Conservation (phyloP, 2,888 invertebrate species). For the Falcaria lacertinaria region DNA sequence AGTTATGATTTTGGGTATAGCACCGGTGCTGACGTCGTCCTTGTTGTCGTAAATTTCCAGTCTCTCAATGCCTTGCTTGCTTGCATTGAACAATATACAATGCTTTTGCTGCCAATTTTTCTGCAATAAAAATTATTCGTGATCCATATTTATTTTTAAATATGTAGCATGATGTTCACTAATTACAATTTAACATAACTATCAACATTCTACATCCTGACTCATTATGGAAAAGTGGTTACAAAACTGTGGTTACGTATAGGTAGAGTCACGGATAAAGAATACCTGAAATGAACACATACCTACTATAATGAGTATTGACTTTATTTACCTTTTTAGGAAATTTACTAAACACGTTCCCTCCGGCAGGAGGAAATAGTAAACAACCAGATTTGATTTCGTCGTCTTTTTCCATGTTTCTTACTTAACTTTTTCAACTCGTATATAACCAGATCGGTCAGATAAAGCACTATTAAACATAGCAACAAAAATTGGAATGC, state of each 20-base stretch:
- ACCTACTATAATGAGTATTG: neutral
- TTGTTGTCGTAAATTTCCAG: conserved; percentile 91
- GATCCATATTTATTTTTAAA: no score
- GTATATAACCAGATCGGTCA: conserved; percentile 12
- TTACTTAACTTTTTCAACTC: conserved; percentile 16
- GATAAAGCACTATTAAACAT: conserved; percentile 30
- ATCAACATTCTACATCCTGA: conserved; percentile 7
- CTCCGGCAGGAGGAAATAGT: conserved; percentile 85
- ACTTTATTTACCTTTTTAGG: conserved; percentile 82
- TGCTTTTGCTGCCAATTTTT: conserved; percentile 91
- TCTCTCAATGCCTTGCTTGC: conserved; percentile 91
- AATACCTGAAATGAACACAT: no score
- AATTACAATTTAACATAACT: no score
- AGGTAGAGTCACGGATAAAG: no score
- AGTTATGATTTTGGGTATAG: conserved; percentile 87
- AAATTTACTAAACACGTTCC: conserved; percentile 85
- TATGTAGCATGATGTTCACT: no score
- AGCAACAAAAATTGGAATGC: conserved; percentile 19
- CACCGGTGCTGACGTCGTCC: conserved; percentile 82
- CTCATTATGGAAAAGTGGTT: conserved; percentile 11
- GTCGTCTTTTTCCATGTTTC: conserved; percentile 85
- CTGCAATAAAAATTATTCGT: conserved; percentile 72
- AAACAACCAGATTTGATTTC: conserved; percentile 87
- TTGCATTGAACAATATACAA: conserved; percentile 88
- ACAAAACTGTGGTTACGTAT: neutral